Evolutionary conservation across 2,113 vertebrate genomes (phyloP).

Genomic region (Paramisgurnus dabryanus): DNA sequence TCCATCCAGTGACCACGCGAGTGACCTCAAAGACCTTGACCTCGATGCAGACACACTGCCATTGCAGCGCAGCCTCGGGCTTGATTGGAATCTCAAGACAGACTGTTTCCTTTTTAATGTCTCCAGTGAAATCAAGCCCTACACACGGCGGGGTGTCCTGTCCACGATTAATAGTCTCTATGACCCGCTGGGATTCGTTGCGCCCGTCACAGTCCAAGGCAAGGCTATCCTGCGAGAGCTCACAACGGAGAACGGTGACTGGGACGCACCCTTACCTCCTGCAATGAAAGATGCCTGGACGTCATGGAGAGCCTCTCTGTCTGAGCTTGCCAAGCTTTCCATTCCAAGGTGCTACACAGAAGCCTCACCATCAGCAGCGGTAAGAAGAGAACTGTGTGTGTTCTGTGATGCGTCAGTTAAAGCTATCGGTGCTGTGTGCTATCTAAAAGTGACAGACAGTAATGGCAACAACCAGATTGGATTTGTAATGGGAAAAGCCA

Average conservation of each 20-base stretch:
- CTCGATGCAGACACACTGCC: not conserved
- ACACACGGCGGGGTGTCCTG: slow-evolving; percentile 17
- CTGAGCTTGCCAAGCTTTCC: not conserved
- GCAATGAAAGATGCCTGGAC: slow-evolving; percentile 26
- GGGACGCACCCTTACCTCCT: slow-evolving; percentile 8
- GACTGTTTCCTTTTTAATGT: slow-evolving; percentile 14
- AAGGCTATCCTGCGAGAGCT: slow-evolving; percentile 44
- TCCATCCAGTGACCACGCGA: slow-evolving; percentile 34
- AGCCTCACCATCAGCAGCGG: slow-evolving; percentile 11
- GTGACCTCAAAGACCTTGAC: slow-evolving; percentile 29
- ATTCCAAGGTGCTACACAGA: slow-evolving; percentile 2
- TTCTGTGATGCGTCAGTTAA: slow-evolving; percentile 46
- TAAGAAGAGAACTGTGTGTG: slow-evolving; percentile 30
- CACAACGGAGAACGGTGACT: not conserved
- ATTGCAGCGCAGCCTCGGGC: not conserved
- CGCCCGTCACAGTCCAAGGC: slow-evolving; percentile 37
- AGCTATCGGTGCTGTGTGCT: slow-evolving; percentile 44
- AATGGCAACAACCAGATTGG: slow-evolving; percentile 1
- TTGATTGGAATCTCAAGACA: slow-evolving; percentile 2
- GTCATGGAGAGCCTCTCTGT: slow-evolving; percentile 29
- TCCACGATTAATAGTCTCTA: slow-evolving; percentile 27
- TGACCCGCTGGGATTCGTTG: slow-evolving; percentile 24
- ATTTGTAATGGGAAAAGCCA: slow-evolving; percentile 27
- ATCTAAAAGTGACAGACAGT: slow-evolving; percentile 35
- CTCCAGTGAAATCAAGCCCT: slow-evolving; percentile 17